Evolutionary conservation across 2,113 vertebrate genomes (phyloP), one percentile per base, ranked within the genome.

Genomic region (Cebidichthys violaceus): DNA sequence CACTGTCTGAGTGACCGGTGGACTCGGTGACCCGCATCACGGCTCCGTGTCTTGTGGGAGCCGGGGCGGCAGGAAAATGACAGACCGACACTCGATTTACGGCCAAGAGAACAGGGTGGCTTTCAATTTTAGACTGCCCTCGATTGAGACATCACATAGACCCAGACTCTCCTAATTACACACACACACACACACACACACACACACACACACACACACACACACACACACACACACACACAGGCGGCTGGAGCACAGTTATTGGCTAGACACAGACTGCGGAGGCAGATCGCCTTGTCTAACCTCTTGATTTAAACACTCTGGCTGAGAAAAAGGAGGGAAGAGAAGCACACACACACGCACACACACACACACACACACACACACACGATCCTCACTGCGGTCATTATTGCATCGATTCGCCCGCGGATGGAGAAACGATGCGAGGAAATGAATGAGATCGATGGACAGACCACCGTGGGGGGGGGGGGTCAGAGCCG

Each of bases 81-180:
- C 84, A 90, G 84, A 78, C 75, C 31, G 75, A 67, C 85, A 13
- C 75, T 85, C 50, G 72, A 90, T 91, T 91, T 90, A 91, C 60
- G n/a, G 74, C 41, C 41, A 70, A 29, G 70, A 75, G 84, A 72
- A 76, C 70, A 76, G 69, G 73, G 80, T 72, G 74, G 78, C 83
- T 91, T 90, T 91, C 86, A 81, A 65, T 89, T 90, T 90, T 69
- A 86, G 67, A 55, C 86, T 80, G 84, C 29, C 24, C 75, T 83
- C 20, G 52, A 91, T 81, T 86, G 86, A 92, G 92, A 92, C 84
- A 86, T 87, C 86, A 65, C 84, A 71, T 31, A 87, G 89, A 92
- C 79, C 82, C 83, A 92, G 81, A 88, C 87, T 89, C 83, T 69
- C 77, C 70, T 89, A 88, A 89, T 90, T 90, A 91, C 81, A 86